These are phyloP conservation scores for Nothocercus julius DNA, from an alignment of 2,113 vertebrate genomes.

Conservation along the genomic window DNA sequence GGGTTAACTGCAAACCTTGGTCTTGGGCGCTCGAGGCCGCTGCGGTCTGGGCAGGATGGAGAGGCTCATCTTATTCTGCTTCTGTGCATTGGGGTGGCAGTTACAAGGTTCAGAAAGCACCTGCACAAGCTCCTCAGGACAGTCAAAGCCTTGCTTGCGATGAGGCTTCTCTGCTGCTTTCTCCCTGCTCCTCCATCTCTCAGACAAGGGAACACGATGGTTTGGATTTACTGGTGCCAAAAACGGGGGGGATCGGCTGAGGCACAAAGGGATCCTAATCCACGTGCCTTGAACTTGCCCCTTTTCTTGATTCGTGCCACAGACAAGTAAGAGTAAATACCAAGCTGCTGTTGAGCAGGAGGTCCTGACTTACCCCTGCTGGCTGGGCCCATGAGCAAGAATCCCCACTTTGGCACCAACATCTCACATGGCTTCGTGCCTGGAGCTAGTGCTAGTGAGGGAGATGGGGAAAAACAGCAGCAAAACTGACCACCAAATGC, in stretches of 20 bases:
- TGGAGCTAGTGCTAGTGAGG: background rate
- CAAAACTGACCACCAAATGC: background rate
- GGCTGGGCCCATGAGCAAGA: no score
- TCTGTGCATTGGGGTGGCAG: background rate
- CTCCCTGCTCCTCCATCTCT: background rate
- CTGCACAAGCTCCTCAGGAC: background rate
- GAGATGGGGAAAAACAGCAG: background rate
- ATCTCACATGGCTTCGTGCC: background rate
- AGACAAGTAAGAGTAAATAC: background rate
- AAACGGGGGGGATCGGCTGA: background rate
- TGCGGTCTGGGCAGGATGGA: background rate
- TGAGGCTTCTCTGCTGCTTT: background rate
- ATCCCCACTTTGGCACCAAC: background rate
- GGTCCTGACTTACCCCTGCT: background rate
- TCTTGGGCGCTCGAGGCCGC: fast-evolving
- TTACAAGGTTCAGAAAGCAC: background rate
- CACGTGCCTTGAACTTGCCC: background rate
- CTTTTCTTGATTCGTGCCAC: background rate
- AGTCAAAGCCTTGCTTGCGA: background rate
- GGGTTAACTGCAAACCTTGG: background rate
- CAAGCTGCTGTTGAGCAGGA: background rate
- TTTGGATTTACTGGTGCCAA: background rate
- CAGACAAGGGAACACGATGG: no score
- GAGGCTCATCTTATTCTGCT: background rate
- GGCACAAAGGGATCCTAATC: background rate